Base-by-base conservation (phyloP, 2,797 vertebrate genomes). In the Liparis tanakae region DNA sequence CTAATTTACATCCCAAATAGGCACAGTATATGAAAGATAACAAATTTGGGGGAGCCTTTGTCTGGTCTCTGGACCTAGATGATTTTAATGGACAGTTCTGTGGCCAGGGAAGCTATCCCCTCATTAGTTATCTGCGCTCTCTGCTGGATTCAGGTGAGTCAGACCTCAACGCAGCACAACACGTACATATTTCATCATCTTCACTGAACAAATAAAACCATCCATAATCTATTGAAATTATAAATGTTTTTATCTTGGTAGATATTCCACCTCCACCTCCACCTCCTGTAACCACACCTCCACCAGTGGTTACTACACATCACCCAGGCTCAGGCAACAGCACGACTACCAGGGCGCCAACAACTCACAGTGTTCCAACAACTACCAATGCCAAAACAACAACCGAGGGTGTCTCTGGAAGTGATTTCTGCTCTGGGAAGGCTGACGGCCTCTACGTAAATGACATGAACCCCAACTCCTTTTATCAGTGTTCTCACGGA, bases 21-120 rank as follows among this genome's bases (percentile, higher is more conserved):
- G 88, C 71, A 15, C 63, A 61, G 10, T 94, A 91, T 70, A 50
- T 95, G 15, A 91, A 91, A 67, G 73, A 87, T 0, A 87, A 91
- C 25, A 69, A 68, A 1, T 93, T 85, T 79, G 92, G 90, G 65
- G 94, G 93, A 44, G 93, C 90, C 0, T 88, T 94, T 3, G 37
- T 94, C 44, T 95, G 93, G 93, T 14, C 88, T 67, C 65, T 95
- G 51, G 93, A 93, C 66, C 76, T 93, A 53, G 93, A 94, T 79
- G 93, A 94, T 58, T 94, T 94, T 64, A 1, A 36, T 2, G 94
- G 93, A 70, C 67, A 85, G 39, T 93, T 93, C 87, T 95, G 94
- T 76, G 78, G 83, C 33, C 70, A 93, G 68, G 93, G 92, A 43
- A 78, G 14, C 2, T 85, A 93, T 74, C 91, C 94, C 39, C 92